Base-by-base conservation (phyloP, 2,888 invertebrate species). In the Drymonia ruficornis region DNA sequence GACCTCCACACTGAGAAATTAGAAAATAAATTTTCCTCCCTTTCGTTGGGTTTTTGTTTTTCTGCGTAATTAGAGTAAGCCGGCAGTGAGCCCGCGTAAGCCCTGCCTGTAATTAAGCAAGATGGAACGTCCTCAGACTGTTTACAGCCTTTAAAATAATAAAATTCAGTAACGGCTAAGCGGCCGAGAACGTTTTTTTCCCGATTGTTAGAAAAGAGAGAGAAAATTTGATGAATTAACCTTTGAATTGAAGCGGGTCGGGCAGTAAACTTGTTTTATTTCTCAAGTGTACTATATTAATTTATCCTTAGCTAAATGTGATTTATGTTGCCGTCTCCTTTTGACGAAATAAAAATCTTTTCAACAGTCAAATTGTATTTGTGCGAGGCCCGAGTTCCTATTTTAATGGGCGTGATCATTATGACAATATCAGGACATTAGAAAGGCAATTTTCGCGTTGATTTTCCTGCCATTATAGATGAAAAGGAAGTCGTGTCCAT, bases 1-100 rank as follows among this genome's bases (percentile, higher is more conserved):
- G 72, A 72, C 74, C 75, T 69, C 66, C 70, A 70, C 68, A 70
- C 78, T 78, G 81, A 84, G 85, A 86, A 87, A 88, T 89, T 86
- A 85, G 78, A 84, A 82, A 85, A 89, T 89, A 87, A 87, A 89
- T 88, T 84, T 76, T 63, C 74, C 73, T 67, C 77, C 76, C 67
- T 69, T 85, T 86, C 84, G 86, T 81, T 70, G 81, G 77, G 79
- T 83, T 84, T 87, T 89, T 87, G 84, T 88, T 89, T 89, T 86
- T 83, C 78, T 81, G 79, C 78, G 86, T 89, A 90, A 91, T 91
- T 89, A 91, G 85, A 84, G 81, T 83, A 79, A 84, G 86, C 85
- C 72, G 67, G 74, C 72, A 72, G 74, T 80, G 77, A 81, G 77
- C 77, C 55, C 48, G 59, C 65, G 74, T 81, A 78, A 83, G 85